phyloP scores from a whole-genome alignment of 2,888 invertebrate species.

The Mimumesa dahlbomi region DNA sequence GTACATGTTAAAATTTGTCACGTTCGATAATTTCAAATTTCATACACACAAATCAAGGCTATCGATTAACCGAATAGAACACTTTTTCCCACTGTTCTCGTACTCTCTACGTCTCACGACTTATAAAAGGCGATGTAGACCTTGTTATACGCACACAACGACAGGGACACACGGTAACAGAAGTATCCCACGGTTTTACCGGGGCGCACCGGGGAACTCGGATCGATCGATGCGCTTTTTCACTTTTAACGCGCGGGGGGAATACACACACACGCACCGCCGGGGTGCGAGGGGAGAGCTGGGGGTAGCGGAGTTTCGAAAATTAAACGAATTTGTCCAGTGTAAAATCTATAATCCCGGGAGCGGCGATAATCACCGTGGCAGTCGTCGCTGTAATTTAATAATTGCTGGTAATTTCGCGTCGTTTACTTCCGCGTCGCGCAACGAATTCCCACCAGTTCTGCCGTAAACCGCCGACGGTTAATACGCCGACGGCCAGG shows the following conservation, averaged over 20 bases:
- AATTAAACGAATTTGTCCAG: conserved; percentile 50
- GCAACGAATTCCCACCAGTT: conserved; percentile 11
- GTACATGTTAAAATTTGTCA: too few species aligned
- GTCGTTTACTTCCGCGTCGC: conserved; percentile 53
- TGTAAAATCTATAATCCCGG: conserved; percentile 56
- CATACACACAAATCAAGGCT: too few species aligned
- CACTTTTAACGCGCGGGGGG: background rate
- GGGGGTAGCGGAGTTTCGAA: too few species aligned
- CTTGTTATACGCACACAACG: too few species aligned
- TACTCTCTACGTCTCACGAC: too few species aligned
- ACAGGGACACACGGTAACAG: too few species aligned
- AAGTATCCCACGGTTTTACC: too few species aligned
- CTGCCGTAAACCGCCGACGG: conserved; percentile 44
- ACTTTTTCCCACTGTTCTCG: too few species aligned
- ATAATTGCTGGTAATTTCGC: conserved; percentile 58
- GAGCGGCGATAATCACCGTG: conserved; percentile 52
- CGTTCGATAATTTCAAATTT: too few species aligned
- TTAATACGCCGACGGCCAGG: conserved; percentile 57
- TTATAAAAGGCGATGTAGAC: too few species aligned
- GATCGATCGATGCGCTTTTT: conserved; percentile 39
- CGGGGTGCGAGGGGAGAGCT: background rate
- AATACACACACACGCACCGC: background rate
- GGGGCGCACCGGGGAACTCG: too few species aligned
- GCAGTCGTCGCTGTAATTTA: conserved; percentile 58
- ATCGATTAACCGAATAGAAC: too few species aligned